A percentile compares a stretch with the other conserved stretches of the same genome.
These are phyloP conservation scores for Apteryx mantelli DNA, from an alignment of 2,113 vertebrate genomes.

Conservation along the genomic window DNA sequence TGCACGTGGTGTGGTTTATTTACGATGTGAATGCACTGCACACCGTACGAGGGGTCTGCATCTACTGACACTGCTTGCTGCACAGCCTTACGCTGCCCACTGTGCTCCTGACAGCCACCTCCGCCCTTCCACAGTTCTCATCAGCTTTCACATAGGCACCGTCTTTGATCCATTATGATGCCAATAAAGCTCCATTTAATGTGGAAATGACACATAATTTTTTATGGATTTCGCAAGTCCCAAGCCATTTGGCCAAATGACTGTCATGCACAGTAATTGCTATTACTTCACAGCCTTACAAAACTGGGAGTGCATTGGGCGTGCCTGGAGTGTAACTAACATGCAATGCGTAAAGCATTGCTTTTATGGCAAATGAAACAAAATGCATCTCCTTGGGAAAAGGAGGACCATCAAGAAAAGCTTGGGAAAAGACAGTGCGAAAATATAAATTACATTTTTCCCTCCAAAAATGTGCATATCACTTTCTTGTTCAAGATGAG, in stretches of 20 bases:
- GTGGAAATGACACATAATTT: background rate
- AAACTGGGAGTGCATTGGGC: background rate
- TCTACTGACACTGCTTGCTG: background rate
- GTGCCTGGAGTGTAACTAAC: background rate
- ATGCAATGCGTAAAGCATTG: background rate
- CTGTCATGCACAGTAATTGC: accelerated
- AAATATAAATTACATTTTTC: background rate
- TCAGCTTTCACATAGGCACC: background rate
- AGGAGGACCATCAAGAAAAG: background rate
- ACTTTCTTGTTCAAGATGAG: background rate
- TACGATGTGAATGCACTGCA: background rate
- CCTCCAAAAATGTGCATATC: background rate
- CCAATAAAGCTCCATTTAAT: background rate
- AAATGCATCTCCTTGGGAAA: background rate
- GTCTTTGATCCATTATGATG: background rate
- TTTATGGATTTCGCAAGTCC: background rate
- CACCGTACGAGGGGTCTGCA: background rate
- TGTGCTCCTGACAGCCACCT: accelerated
- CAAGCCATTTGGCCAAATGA: background rate
- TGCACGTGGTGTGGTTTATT: background rate
- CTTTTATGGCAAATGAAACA: background rate
- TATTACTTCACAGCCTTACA: constrained; percentile 12
- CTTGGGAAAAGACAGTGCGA: background rate
- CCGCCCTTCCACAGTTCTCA: background rate
- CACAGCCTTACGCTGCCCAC: accelerated